Evolutionary conservation across 2,113 vertebrate genomes (phyloP).

Genomic region (Danionella cerebrum): DNA sequence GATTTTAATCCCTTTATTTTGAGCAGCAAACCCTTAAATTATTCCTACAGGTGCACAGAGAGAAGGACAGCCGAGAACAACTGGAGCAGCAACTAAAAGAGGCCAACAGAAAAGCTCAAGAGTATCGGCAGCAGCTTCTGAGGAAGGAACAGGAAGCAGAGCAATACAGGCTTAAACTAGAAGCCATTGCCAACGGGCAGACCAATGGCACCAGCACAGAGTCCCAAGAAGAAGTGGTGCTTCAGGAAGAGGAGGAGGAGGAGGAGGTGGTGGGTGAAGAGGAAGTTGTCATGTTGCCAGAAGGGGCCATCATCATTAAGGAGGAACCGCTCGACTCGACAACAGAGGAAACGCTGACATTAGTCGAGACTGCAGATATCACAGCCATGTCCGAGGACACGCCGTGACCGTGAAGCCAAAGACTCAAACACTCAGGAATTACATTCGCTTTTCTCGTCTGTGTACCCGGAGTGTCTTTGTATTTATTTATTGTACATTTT

Average conservation of each 20-base stretch:
- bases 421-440: neutral
- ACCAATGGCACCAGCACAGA: conserved; percentile 21
- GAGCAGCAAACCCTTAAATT: too few species aligned
- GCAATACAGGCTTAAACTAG: conserved; percentile 59
- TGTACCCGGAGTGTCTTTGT: neutral
- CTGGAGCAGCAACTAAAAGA: conserved; percentile 64
- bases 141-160: conserved; percentile 69
- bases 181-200: conserved; percentile 53
- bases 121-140: conserved; percentile 63
- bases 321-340: conserved; percentile 42
- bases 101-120: conserved; percentile 60
- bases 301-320: conserved; percentile 40
- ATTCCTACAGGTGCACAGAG: conserved; percentile 15
- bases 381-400: conserved; percentile 17
- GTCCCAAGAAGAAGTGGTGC: conserved; percentile 23
- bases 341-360: conserved; percentile 29
- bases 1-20: too few species aligned
- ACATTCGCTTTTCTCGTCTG: neutral
- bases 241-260: conserved; percentile 39
- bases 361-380: conserved; percentile 36
- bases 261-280: conserved; percentile 36
- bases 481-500: conserved; percentile 26
- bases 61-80: conserved; percentile 35
- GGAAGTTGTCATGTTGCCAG: conserved; percentile 32
- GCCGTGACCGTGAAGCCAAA: conserved; percentile 9